These are phyloP conservation scores for Hylia prasina DNA, from an alignment of 2,113 vertebrate species.

Conservation along the genomic window DNA sequence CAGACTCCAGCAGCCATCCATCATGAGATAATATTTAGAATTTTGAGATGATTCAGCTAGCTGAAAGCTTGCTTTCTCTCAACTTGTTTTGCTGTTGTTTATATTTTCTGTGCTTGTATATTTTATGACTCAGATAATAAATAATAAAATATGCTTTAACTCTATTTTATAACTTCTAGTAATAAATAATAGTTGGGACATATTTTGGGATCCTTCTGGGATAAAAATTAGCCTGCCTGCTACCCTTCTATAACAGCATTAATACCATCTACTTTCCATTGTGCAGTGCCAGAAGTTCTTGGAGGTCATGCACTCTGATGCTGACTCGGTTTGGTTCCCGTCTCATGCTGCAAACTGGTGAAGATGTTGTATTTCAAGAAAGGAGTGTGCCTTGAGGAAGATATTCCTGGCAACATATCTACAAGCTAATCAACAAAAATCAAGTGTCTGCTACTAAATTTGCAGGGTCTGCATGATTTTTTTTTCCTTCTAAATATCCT, in stretches of 20 bases:
- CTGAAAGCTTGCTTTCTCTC: background rate
- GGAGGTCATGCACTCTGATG: background rate
- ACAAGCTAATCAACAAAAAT: background rate
- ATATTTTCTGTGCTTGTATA: slow-evolving; percentile 36
- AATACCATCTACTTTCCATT: background rate
- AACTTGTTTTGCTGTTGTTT: slow-evolving; percentile 40
- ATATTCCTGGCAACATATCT: background rate
- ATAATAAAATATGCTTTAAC: slow-evolving; percentile 14
- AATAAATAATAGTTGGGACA: slow-evolving; percentile 12
- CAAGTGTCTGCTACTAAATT: slow-evolving; percentile 9
- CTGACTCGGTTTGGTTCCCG: background rate
- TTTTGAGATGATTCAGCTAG: background rate
- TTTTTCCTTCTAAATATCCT: background rate
- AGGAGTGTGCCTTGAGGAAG: background rate
- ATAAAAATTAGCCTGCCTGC: background rate
- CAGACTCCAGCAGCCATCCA: background rate
- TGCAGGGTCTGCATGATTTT: background rate
- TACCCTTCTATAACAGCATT: background rate
- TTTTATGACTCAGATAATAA: slow-evolving; percentile 37
- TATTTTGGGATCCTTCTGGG: background rate
- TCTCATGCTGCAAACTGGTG: background rate
- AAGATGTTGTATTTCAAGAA: background rate
- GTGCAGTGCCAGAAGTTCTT: background rate
- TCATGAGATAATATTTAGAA: slow-evolving; percentile 13
- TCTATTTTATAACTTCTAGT: background rate